A percentile compares a stretch with the other conserved stretches of the same genome.
These are phyloP conservation scores for Phrynocephalus forsythii DNA, from an alignment of 2,797 vertebrate species.

Conservation along the genomic window DNA sequence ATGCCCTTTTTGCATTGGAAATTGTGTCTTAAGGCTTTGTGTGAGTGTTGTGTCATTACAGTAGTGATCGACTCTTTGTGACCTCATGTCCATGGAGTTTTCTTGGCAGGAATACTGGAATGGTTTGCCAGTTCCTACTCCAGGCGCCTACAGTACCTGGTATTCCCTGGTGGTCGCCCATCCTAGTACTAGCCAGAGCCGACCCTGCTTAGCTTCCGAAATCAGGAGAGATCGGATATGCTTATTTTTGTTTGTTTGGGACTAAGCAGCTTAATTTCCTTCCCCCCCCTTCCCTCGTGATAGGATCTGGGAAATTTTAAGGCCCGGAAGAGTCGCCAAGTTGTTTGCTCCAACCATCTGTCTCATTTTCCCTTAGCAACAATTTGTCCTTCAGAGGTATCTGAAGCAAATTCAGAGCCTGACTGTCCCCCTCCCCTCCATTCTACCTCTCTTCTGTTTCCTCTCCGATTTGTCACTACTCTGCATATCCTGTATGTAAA, in stretches of 20 bases:
- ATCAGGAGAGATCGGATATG: too few species aligned
- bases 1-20: accelerated
- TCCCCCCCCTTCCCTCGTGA: background rate
- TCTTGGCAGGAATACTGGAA: too few species aligned
- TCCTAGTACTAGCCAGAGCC: too few species aligned
- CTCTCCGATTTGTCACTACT: background rate
- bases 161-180: too few species aligned
- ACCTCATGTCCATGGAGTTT: too few species aligned
- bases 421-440: conserved; percentile 29
- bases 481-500: background rate
- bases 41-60: too few species aligned
- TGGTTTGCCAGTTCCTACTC: too few species aligned
- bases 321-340: conserved; percentile 56
- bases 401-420: conserved; percentile 43
- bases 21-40: background rate
- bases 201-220: too few species aligned
- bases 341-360: conserved; percentile 62
- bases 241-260: background rate
- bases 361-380: conserved; percentile 65
- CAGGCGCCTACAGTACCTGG: too few species aligned
- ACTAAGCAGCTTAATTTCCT: background rate
- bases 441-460: background rate
- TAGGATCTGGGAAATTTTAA: conserved; percentile 13
- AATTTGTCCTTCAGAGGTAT: conserved; percentile 37
- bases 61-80: too few species aligned